Conservation (phyloP, 2,888 invertebrate species). For the Eilema griseolum region DNA sequence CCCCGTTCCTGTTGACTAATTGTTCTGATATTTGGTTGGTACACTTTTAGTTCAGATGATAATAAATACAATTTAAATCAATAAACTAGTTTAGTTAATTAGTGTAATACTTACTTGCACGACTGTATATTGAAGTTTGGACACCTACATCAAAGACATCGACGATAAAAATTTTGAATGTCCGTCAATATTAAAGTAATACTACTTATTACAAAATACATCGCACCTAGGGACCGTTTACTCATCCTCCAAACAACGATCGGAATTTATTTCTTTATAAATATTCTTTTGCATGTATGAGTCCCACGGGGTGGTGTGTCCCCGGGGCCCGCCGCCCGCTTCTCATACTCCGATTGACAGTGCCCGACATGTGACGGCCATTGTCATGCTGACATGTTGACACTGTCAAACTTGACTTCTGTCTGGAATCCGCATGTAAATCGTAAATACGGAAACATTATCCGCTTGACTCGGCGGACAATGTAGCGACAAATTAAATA, state of each 20-base stretch:
- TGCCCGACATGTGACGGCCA: slow-evolving; percentile 81
- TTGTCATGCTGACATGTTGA: slow-evolving; percentile 85
- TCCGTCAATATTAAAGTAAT: slow-evolving; percentile 10
- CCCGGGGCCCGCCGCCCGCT: slow-evolving; percentile 71
- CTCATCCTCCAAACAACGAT: slow-evolving; percentile 68
- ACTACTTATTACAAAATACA: slow-evolving; percentile 29
- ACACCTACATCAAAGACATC: neutral
- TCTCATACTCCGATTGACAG: slow-evolving; percentile 84
- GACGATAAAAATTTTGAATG: neutral
- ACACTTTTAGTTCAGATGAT: too few relatives aligned
- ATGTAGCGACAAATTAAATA: slow-evolving; percentile 86
- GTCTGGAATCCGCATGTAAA: slow-evolving; percentile 83
- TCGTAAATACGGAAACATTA: slow-evolving; percentile 83
- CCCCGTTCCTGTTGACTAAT: too few relatives aligned
- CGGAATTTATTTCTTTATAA: slow-evolving; percentile 65
- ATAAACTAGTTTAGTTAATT: too few relatives aligned
- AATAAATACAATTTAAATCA: too few relatives aligned
- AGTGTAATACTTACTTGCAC: too few relatives aligned
- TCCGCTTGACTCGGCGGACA: slow-evolving; percentile 64
- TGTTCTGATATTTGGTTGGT: too few relatives aligned
- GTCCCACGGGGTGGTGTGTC: slow-evolving; percentile 67
- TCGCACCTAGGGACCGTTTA: slow-evolving; percentile 71
- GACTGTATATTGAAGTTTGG: too few relatives aligned
- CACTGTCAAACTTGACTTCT: slow-evolving; percentile 85
- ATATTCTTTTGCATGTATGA: slow-evolving; percentile 61